These are phyloP conservation scores for Phrynosoma blainvillii DNA, from an alignment of 2,113 vertebrate genomes.

Conservation along the genomic window DNA sequence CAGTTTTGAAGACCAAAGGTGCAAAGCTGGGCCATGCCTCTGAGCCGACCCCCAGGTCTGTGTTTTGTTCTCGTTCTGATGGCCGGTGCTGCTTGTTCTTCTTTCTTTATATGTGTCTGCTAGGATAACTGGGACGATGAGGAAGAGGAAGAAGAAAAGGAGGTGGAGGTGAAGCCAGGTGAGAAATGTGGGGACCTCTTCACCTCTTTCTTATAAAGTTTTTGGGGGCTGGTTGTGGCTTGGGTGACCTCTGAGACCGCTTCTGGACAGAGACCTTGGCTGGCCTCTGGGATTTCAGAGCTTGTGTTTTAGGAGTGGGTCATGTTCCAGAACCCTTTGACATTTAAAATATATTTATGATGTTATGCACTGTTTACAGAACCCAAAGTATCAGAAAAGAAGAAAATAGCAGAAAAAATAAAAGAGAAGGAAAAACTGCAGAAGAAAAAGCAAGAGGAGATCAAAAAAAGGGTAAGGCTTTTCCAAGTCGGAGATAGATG, in stretches of 20 bases:
- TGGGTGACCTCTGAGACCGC: neutral
- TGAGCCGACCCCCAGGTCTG: neutral
- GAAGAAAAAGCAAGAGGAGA: slow-evolving; percentile 90
- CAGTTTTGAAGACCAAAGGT: no score
- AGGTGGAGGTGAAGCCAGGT: slow-evolving; percentile 80
- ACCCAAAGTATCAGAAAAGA: slow-evolving; percentile 92
- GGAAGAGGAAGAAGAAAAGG: slow-evolving; percentile 76
- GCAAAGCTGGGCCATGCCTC: neutral
- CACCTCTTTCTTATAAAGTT: neutral
- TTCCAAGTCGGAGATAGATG: neutral
- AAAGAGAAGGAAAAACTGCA: slow-evolving; percentile 93
- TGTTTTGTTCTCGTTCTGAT: neutral
- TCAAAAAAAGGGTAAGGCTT: slow-evolving; percentile 79
- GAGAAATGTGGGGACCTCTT: neutral
- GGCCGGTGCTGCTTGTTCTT: neutral
- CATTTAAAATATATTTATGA: neutral
- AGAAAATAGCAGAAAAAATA: slow-evolving; percentile 95
- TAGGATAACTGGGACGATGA: slow-evolving; percentile 99
- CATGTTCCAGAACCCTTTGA: accelerated
- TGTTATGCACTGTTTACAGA: slow-evolving; percentile 72
- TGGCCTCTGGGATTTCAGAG: no score
- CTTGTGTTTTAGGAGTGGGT: neutral
- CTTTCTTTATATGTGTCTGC: slow-evolving; percentile 30
- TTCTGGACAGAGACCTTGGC: no score
- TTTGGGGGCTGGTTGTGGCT: neutral